Evolutionary conservation across 2,797 vertebrate species (phyloP).

Genomic region (Euphonia xanthogaster): DNA sequence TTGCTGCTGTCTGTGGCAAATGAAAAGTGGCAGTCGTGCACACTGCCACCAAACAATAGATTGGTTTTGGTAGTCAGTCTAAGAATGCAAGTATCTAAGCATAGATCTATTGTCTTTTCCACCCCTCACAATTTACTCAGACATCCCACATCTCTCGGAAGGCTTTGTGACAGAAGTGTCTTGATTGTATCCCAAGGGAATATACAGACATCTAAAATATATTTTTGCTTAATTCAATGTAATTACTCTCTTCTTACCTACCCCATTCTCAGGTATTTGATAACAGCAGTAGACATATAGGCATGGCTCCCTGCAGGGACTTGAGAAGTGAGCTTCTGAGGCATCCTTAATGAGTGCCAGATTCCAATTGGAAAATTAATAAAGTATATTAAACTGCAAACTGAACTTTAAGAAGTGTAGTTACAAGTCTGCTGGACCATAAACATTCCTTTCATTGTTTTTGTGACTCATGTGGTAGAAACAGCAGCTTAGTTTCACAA

Average conservation of each 20-base stretch:
- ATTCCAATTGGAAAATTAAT: background rate
- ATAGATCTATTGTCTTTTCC: background rate
- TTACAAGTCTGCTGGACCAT: background rate
- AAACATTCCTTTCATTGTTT: slow-evolving; percentile 9
- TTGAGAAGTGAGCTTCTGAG: background rate
- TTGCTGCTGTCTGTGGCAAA: background rate
- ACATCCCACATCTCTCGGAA: background rate
- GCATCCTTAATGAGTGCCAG: background rate
- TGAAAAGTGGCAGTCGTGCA: background rate
- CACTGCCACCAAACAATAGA: background rate
- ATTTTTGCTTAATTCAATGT: background rate
- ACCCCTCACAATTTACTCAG: background rate
- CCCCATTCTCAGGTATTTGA: background rate
- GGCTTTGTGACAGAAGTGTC: background rate
- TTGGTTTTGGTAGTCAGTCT: background rate
- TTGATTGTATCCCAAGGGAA: background rate
- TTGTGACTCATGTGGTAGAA: slow-evolving; percentile 14
- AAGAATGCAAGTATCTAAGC: background rate
- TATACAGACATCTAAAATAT: background rate
- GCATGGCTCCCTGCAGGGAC: background rate
- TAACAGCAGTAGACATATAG: background rate
- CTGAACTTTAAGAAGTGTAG: background rate
- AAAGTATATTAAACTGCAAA: background rate
- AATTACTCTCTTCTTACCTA: background rate
- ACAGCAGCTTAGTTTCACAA: slow-evolving; percentile 4